Evolutionary conservation across 1,140 invertebrate genomes (phyloP).

Genomic region (Drosophila trapezifrons): DNA sequence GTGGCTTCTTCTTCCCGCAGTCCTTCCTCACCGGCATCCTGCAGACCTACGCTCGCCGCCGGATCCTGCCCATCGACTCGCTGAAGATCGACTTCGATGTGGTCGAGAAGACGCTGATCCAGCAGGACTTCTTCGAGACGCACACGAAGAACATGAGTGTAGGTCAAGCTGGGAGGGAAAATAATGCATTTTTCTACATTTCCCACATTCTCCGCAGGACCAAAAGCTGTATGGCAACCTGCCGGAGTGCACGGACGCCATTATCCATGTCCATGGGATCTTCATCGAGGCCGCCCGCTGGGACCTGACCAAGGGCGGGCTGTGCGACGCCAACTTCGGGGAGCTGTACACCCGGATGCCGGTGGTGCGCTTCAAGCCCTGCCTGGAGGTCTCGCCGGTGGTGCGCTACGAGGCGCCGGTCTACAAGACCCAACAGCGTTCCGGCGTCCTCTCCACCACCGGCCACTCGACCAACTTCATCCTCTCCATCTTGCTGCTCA

Average conservation of each 20-base stretch:
- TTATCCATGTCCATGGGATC: conserved; percentile 93
- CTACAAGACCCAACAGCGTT: conserved; percentile 93
- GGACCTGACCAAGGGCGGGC: conserved; percentile 87
- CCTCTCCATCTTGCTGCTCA: conserved; percentile 90
- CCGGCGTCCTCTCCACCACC: conserved; percentile 93
- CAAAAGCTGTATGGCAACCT: conserved; percentile 85
- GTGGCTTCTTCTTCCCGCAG: conserved; percentile 96
- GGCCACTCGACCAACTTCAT: conserved; percentile 96
- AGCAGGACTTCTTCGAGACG: conserved; percentile 87
- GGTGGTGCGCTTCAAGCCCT: conserved; percentile 90
- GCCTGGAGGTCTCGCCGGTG: conserved; percentile 44
- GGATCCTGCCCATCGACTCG: conserved; percentile 93
- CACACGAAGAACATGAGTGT: conserved; percentile 82
- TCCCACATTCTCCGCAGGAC: conserved; percentile 37
- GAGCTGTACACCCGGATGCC: conserved; percentile 92
- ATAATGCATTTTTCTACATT: no score
- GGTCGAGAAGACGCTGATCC: conserved; percentile 86
- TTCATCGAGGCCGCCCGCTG: conserved; percentile 94
- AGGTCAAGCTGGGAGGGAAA: conserved; percentile 24
- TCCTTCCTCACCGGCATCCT: conserved; percentile 94
- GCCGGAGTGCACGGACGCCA: conserved; percentile 87
- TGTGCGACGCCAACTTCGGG: conserved; percentile 90
- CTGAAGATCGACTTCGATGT: conserved; percentile 91
- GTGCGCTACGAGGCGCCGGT: conserved; percentile 90
- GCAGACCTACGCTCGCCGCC: conserved; percentile 93